These are phyloP conservation scores for Laspeyria flexula DNA, from an alignment of 2,888 invertebrate species.

Conservation along the genomic window DNA sequence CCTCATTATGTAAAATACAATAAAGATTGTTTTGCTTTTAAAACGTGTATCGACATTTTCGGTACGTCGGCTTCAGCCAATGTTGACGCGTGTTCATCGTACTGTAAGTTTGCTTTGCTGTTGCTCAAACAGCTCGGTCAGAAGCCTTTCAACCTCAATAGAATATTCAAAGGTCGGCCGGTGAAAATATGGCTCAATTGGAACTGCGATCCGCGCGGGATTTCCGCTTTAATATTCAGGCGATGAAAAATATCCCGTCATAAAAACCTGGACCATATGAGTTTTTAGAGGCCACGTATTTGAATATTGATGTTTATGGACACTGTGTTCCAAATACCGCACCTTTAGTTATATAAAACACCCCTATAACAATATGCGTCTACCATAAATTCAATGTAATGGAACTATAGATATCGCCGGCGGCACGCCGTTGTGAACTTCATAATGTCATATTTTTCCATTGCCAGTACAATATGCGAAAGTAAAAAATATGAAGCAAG, in stretches of 20 bases:
- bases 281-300: slow-evolving; percentile 74
- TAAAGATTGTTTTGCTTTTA: too few relatives aligned
- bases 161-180: slow-evolving; percentile 78
- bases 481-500: neutral
- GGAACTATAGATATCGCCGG: slow-evolving; percentile 42
- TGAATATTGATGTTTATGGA: slow-evolving; percentile 82
- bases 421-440: slow-evolving; percentile 20
- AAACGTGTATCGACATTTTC: slow-evolving; percentile 39
- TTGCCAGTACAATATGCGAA: slow-evolving; percentile 7
- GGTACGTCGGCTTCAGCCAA: slow-evolving; percentile 26
- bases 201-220: slow-evolving; percentile 67
- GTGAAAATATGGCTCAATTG: slow-evolving; percentile 80
- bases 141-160: slow-evolving; percentile 71
- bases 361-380: slow-evolving; percentile 38
- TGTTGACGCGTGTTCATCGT: slow-evolving; percentile 43
- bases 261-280: slow-evolving; percentile 79
- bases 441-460: slow-evolving; percentile 29
- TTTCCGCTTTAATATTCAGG: slow-evolving; percentile 79
- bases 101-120: slow-evolving; percentile 51
- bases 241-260: slow-evolving; percentile 79
- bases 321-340: slow-evolving; percentile 46
- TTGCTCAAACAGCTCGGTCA: slow-evolving; percentile 62
- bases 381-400: slow-evolving; percentile 49
- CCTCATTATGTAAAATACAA: too few relatives aligned
- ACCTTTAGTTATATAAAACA: slow-evolving; percentile 45